phyloP scores from a whole-genome alignment of 1,140 invertebrate species.

The Bombus confusus region DNA sequence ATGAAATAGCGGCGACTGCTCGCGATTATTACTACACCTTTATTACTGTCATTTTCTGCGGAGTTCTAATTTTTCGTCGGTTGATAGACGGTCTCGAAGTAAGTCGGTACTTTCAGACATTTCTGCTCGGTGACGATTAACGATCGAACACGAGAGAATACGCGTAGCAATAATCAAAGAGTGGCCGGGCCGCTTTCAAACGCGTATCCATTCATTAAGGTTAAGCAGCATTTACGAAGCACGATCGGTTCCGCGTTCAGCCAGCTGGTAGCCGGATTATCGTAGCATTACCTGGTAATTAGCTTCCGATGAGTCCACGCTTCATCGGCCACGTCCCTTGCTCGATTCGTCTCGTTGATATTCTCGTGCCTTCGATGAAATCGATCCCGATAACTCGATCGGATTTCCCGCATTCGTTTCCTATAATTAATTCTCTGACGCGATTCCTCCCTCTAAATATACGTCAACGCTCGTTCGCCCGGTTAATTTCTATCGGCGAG shows the following conservation, averaged over 20 bases:
- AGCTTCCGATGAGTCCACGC: conserved; percentile 26
- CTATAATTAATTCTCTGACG: not conserved
- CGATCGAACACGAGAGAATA: not conserved
- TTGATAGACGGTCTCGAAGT: not conserved
- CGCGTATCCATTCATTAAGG: conserved; percentile 56
- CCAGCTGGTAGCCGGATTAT: conserved; percentile 47
- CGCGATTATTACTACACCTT: conserved; percentile 13
- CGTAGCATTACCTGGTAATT: conserved; percentile 56
- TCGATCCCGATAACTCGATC: not conserved
- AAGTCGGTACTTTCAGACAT: too few relatives aligned
- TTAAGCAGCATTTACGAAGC: conserved; percentile 56
- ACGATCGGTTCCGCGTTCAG: conserved; percentile 35
- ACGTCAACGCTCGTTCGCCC: not conserved
- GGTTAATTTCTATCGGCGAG: not conserved
- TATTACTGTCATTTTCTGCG: not conserved
- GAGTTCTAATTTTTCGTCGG: not conserved
- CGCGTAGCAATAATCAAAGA: not conserved
- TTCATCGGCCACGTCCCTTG: conserved; percentile 6
- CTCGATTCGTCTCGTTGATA: not conserved
- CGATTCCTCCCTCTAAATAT: not conserved
- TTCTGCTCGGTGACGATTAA: not conserved
- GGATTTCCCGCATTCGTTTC: not conserved
- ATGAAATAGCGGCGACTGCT: not conserved
- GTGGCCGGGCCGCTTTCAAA: conserved; percentile 11
- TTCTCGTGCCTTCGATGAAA: not conserved